Evolutionary conservation across 2,113 vertebrate species (phyloP), one percentile per base, ranked within the genome.

Genomic region (Stigmatopora argus): DNA sequence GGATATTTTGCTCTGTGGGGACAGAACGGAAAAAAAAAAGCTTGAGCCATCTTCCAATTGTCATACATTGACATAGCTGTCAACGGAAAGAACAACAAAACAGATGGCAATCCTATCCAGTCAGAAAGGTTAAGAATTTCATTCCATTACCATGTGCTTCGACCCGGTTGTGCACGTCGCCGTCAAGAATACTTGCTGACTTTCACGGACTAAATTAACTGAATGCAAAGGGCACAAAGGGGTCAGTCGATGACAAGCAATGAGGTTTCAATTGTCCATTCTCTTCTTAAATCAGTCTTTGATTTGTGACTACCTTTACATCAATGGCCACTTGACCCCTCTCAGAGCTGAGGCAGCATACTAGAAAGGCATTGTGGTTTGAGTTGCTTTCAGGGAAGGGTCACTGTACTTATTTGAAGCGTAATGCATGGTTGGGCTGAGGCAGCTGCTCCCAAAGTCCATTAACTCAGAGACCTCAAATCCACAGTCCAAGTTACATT

Each of bases 391-490:
- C 57, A 35, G 41, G 17, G 2, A 66, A 53, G 56, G 65, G 77
- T 75, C 67, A 64, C 1, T 51, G 60, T 52, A 17, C 18, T 41
- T 10, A 49, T 75, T 15, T 72, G 65, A 75, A 62, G 68, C 38
- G 13, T 26, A 67, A 46, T 69, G 57, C 58, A 38, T 17, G 64
- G 64, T 67, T 57, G 62, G 67, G 64, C 55, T 23, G 35, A 55
- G 26, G 65, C 63, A 71, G 65, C 21, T 69, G 45, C n/a, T 17
- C 18, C 60, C 49, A 48, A 67, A 73, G 47, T 63, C 73, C 75
- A 77, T 79, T 78, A 73, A 68, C 69, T 69, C 6, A 2, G 35
- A 21, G 53, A 66, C 44, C 71, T 55, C 51, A 31, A 60, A 52
- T 46, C 63, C 65, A 59, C 44, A 41, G 71, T n/a, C 23, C 4